Conservation (phyloP, 2,888 invertebrate genomes). For the Vesta saturnalis region DNA sequence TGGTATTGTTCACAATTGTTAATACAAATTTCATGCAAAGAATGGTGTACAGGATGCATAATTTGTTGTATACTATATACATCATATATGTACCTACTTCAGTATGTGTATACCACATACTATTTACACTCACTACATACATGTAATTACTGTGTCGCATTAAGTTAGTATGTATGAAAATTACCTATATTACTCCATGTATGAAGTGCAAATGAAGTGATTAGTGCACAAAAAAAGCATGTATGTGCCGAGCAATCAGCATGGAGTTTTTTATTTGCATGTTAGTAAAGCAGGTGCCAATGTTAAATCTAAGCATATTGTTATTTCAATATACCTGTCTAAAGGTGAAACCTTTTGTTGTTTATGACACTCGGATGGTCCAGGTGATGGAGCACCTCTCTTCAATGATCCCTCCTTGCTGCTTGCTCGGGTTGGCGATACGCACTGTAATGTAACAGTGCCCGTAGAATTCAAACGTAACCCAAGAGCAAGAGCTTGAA, state of each 20-base stretch:
- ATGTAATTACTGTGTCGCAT: neutral
- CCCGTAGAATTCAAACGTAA: slow-evolving; percentile 60
- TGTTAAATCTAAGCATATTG: slow-evolving; percentile 18
- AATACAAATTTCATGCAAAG: too few species aligned
- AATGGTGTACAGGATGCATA: too few species aligned
- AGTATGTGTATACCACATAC: too few species aligned
- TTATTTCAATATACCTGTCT: slow-evolving; percentile 57
- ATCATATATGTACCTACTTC: too few species aligned
- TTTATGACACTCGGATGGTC: slow-evolving; percentile 59
- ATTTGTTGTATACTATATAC: too few species aligned
- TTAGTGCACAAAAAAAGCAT: slow-evolving; percentile 40
- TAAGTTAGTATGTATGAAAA: slow-evolving; percentile 7
- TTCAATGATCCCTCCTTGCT: slow-evolving; percentile 64
- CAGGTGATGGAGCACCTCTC: slow-evolving; percentile 58
- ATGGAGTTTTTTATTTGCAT: slow-evolving; percentile 55
- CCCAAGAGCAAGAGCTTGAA: slow-evolving; percentile 74
- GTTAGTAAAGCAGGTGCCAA: slow-evolving; percentile 43
- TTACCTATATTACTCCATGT: slow-evolving; percentile 16
- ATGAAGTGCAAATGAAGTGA: slow-evolving; percentile 20
- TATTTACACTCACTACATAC: too few species aligned
- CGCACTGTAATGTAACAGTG: slow-evolving; percentile 59
- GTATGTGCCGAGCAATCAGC: slow-evolving; percentile 60
- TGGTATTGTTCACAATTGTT: too few species aligned
- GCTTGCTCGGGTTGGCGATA: slow-evolving; percentile 62
- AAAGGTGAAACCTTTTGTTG: slow-evolving; percentile 61